Percentiles rank a stretch among this genome's conserved stretches.
phyloP scores from a whole-genome alignment of 2,888 invertebrate genomes.

The Tiliacea aurago region DNA sequence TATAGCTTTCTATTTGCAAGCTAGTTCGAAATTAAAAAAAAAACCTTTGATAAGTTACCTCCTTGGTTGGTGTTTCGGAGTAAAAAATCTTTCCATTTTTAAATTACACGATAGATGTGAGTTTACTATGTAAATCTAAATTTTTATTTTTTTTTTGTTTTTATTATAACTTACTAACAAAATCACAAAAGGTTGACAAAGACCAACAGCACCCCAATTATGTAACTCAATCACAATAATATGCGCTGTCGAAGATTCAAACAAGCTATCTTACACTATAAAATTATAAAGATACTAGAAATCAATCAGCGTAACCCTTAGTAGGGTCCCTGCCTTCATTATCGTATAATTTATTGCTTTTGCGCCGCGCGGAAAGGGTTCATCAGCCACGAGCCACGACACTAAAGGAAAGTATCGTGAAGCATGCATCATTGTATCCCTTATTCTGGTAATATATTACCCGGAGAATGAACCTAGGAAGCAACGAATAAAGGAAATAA shows the following conservation, averaged over 20 bases:
- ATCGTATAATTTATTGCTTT: slow-evolving; percentile 76
- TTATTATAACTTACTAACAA: not conserved
- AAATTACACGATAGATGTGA: too few relatives aligned
- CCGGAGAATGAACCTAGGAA: slow-evolving; percentile 37
- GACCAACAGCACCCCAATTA: not conserved
- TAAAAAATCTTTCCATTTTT: too few relatives aligned
- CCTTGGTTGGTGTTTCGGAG: too few relatives aligned
- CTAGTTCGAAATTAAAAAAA: too few relatives aligned
- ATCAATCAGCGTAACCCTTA: slow-evolving; percentile 47
- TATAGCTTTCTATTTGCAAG: too few relatives aligned
- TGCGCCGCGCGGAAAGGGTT: slow-evolving; percentile 71
- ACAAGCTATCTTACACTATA: not conserved
- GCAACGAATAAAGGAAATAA: slow-evolving; percentile 42
- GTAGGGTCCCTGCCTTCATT: slow-evolving; percentile 73
- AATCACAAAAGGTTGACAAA: not conserved
- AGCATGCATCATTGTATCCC: slow-evolving; percentile 60
- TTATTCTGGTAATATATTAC: slow-evolving; percentile 57
- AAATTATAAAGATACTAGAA: slow-evolving; percentile 17
- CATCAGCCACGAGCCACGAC: slow-evolving; percentile 69
- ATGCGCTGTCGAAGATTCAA: not conserved
- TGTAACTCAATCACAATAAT: not conserved
- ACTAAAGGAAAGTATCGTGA: slow-evolving; percentile 57
- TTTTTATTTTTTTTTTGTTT: too few relatives aligned
- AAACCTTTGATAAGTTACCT: too few relatives aligned
- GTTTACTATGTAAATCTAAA: too few relatives aligned